Evolutionary conservation across 2,888 invertebrate genomes (phyloP).

Genomic region (Hydraecia micacea): DNA sequence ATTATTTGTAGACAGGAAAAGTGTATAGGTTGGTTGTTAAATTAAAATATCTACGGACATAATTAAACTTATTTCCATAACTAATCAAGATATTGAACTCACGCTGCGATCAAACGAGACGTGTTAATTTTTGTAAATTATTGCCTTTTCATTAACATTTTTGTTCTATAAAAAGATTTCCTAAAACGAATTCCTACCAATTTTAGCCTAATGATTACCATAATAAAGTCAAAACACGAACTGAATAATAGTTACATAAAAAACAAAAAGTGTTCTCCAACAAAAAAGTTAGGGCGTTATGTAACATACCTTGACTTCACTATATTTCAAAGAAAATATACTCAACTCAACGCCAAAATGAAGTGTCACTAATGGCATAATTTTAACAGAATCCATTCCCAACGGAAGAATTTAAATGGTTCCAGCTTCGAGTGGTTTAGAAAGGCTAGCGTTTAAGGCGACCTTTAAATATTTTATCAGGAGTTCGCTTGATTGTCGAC

Average conservation of each 20-base stretch:
- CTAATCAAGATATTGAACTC: slow-evolving; percentile 63
- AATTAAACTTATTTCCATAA: slow-evolving; percentile 59
- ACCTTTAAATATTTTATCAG: slow-evolving; percentile 90
- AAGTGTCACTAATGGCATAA: slow-evolving; percentile 59
- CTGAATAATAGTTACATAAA: background rate
- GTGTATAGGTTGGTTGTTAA: slow-evolving; percentile 37
- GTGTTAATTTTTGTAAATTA: slow-evolving; percentile 59
- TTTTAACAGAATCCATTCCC: slow-evolving; percentile 70
- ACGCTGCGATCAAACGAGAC: slow-evolving; percentile 64
- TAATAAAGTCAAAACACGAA: slow-evolving; percentile 10
- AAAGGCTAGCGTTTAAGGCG: slow-evolving; percentile 79
- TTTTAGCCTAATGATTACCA: slow-evolving; percentile 37
- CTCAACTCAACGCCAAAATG: slow-evolving; percentile 41
- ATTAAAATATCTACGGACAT: slow-evolving; percentile 52
- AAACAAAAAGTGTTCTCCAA: background rate
- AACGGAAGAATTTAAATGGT: slow-evolving; percentile 82
- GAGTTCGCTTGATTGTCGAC: slow-evolving; percentile 87
- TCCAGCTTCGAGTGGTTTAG: slow-evolving; percentile 77
- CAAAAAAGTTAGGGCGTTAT: slow-evolving; percentile 13
- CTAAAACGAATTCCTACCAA: slow-evolving; percentile 22
- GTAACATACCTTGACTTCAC: slow-evolving; percentile 12
- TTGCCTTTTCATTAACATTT: slow-evolving; percentile 52
- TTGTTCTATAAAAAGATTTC: slow-evolving; percentile 31
- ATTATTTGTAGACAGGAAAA: slow-evolving; percentile 42
- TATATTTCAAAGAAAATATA: slow-evolving; percentile 16